phyloP scores from a whole-genome alignment of 2,113 vertebrate species.

The Panurus biarmicus region DNA sequence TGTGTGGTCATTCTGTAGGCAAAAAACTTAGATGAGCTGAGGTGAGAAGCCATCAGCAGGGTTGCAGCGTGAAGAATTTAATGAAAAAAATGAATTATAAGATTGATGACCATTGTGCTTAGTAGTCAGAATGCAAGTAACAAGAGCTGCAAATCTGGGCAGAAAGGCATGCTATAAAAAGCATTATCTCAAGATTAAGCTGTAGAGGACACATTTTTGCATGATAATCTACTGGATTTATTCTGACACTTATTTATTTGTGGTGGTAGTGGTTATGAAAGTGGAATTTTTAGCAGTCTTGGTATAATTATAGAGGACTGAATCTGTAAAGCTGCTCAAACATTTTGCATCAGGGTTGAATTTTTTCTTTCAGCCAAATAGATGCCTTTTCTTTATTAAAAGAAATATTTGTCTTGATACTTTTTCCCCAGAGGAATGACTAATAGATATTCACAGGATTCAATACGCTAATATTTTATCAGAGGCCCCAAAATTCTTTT shows the following conservation, averaged over 20 bases:
- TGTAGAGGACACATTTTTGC: neutral
- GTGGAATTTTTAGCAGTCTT: neutral
- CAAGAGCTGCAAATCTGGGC: neutral
- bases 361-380: neutral
- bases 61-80: neutral
- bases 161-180: neutral
- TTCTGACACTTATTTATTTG: constrained; percentile 17
- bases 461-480: constrained; percentile 15
- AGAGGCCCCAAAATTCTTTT: neutral
- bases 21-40: neutral
- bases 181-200: neutral
- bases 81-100: neutral
- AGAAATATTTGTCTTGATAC: neutral
- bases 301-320: neutral
- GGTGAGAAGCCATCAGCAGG: neutral
- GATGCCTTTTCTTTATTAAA: neutral
- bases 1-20: neutral
- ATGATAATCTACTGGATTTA: neutral
- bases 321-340: neutral
- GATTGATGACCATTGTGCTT: neutral
- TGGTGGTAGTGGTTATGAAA: neutral
- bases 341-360: neutral
- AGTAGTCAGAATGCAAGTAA: neutral
- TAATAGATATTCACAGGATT: neutral
- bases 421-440: neutral